Evolutionary conservation across 2,888 invertebrate species (phyloP).

Genomic region (Agrotis puta): DNA sequence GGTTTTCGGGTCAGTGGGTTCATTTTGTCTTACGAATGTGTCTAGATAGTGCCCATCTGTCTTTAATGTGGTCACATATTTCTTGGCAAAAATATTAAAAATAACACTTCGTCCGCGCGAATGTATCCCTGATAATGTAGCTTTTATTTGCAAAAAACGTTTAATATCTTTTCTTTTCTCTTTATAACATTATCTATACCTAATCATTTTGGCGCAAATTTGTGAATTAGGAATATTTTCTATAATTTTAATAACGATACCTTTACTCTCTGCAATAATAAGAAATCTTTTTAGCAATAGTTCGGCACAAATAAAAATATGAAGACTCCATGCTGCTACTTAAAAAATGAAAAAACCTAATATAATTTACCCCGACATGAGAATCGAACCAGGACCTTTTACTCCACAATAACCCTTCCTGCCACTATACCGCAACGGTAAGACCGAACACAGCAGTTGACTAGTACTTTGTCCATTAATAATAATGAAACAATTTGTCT

Average conservation of each 20-base stretch:
- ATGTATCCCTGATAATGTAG: no score
- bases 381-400: neutral
- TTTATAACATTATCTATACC: no score
- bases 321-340: neutral
- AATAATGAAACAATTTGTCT: conserved; percentile 35
- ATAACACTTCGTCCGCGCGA: no score
- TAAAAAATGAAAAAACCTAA: neutral
- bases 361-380: neutral
- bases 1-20: conserved; percentile 10
- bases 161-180: no score
- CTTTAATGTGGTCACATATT: neutral
- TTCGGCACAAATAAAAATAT: no score
- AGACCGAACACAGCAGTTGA: neutral
- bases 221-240: no score
- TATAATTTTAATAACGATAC: no score
- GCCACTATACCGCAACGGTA: neutral
- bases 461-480: conserved; percentile 18
- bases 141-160: no score
- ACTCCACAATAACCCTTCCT: neutral
- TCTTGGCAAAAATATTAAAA: neutral
- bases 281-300: no score
- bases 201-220: no score
- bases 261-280: no score
- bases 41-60: neutral
- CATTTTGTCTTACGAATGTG: conserved; percentile 10